These are phyloP conservation scores for Otis tarda DNA, from an alignment of 2,113 vertebrate species.

Conservation along the genomic window DNA sequence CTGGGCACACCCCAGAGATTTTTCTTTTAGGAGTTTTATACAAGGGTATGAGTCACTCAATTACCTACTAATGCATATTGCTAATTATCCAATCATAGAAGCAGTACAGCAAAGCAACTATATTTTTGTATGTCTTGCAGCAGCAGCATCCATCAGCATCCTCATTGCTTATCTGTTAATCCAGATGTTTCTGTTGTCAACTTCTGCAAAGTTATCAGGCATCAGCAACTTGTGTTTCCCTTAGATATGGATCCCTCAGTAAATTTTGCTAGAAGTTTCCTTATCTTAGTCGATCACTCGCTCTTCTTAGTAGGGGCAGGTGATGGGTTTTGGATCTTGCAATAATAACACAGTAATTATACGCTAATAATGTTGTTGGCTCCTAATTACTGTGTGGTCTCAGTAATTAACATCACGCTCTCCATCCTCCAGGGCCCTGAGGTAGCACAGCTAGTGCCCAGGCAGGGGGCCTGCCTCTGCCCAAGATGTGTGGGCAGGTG, in stretches of 20 bases:
- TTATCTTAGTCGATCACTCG: rapidly evolving
- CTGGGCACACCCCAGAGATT: neutral
- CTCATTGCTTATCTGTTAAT: neutral
- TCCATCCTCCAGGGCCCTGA: rapidly evolving
- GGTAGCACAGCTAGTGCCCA: rapidly evolving
- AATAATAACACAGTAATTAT: rapidly evolving
- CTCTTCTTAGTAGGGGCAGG: neutral
- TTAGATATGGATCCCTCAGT: neutral
- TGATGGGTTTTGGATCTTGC: neutral
- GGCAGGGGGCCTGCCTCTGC: rapidly evolving
- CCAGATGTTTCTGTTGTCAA: neutral
- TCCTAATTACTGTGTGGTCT: rapidly evolving
- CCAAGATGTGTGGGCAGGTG: rapidly evolving
- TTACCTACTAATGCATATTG: neutral
- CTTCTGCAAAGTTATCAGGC: neutral
- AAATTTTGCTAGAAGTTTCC: neutral
- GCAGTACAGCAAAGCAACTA: neutral
- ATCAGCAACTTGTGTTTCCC: neutral
- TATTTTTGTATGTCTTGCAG: neutral
- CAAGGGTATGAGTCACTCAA: neutral
- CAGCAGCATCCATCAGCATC: neutral
- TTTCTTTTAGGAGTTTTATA: neutral
- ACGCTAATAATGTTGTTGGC: rapidly evolving
- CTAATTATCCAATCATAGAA: neutral
- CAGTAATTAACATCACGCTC: rapidly evolving